Conservation (phyloP, 2,888 invertebrate genomes). For the Epinotia nisella region DNA sequence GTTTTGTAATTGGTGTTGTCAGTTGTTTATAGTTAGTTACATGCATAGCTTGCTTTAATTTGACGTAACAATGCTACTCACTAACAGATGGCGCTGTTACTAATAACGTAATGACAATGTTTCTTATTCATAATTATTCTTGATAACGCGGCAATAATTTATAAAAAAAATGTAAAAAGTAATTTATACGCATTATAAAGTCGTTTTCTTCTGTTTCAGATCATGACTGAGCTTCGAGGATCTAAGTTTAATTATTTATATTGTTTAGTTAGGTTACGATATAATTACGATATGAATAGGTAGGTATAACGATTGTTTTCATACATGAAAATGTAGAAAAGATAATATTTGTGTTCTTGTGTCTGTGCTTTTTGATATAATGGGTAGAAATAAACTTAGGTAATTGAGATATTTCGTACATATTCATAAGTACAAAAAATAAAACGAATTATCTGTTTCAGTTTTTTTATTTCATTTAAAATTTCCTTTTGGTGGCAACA, state of each 20-base stretch:
- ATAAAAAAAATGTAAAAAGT: too few species aligned
- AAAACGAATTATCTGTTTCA: conserved; percentile 70
- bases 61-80: conserved; percentile 5
- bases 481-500: conserved; percentile 72
- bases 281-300: too few species aligned
- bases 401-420: not conserved
- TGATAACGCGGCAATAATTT: too few species aligned
- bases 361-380: conserved; percentile 1
- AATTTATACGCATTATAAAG: not conserved
- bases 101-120: not conserved
- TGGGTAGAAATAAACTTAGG: not conserved
- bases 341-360: not conserved
- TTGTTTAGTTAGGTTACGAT: not conserved
- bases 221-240: conserved; percentile 58
- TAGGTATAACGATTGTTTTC: not conserved
- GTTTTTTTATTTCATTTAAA: conserved; percentile 72
- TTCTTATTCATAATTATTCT: too few species aligned
- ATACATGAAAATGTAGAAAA: not conserved
- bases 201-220: conserved; percentile 60
- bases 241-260: conserved; percentile 5
- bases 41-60: not conserved
- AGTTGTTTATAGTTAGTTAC: not conserved
- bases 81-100: conserved; percentile 31
- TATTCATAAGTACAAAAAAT: conserved; percentile 59
- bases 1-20: conserved; percentile 8